Evolutionary conservation across 2,888 invertebrate species (phyloP).

Genomic region (Drosophila cracens): DNA sequence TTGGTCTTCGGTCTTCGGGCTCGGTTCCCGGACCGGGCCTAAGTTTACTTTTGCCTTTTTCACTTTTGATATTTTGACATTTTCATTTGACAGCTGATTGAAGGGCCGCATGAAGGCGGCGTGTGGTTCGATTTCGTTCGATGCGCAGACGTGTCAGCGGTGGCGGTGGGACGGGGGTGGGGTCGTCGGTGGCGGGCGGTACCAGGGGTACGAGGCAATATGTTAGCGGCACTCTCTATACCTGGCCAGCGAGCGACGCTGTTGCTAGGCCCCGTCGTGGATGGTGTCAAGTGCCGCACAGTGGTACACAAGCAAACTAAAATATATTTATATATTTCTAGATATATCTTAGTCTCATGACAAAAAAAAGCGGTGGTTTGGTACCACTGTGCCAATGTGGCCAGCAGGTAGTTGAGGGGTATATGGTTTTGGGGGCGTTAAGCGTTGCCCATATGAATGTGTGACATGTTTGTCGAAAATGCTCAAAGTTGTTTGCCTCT

Average conservation of each 20-base stretch:
- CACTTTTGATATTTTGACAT: conserved; percentile 81
- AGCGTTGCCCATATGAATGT: conserved; percentile 67
- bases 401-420: conserved; percentile 17
- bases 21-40: conserved; percentile 63
- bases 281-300: conserved; percentile 68
- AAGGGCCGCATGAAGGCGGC: conserved; percentile 65
- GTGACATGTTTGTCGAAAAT: conserved; percentile 82
- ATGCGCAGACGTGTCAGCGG: conserved; percentile 38
- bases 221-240: conserved; percentile 29
- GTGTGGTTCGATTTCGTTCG: conserved; percentile 72
- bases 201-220: conserved; percentile 24
- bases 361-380: not conserved
- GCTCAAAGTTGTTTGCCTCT: conserved; percentile 70
- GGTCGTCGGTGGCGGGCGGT: not conserved
- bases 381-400: conserved; percentile 50
- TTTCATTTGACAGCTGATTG: conserved; percentile 82
- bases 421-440: conserved; percentile 34
- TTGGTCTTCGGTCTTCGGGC: conserved; percentile 25
- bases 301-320: conserved; percentile 30
- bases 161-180: not conserved
- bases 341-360: not conserved
- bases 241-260: conserved; percentile 17
- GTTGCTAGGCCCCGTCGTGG: conserved; percentile 48
- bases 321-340: not conserved
- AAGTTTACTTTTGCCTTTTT: conserved; percentile 81